phyloP scores from a whole-genome alignment of 2,113 vertebrate genomes.

The Aramus guarauna region DNA sequence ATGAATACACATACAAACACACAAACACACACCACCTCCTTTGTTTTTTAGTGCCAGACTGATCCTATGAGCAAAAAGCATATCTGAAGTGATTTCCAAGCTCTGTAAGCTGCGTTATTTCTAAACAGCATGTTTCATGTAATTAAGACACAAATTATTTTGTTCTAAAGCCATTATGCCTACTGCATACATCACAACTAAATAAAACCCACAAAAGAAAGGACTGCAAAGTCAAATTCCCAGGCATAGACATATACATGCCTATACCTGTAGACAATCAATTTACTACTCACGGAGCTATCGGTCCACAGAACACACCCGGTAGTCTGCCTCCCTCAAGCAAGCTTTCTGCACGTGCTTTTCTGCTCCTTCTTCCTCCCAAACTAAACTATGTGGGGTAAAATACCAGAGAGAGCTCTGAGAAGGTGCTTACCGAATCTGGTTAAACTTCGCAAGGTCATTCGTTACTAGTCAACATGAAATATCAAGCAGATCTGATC shows the following conservation, averaged over 20 bases:
- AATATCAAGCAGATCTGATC: not conserved
- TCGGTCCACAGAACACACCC: not conserved
- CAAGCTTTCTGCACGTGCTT: not conserved
- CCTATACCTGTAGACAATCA: not conserved
- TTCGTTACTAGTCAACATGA: not conserved
- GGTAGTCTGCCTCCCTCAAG: not conserved
- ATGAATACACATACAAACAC: not conserved
- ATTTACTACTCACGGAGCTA: not conserved
- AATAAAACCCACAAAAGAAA: not conserved
- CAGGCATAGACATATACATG: not conserved
- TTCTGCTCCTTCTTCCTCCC: not conserved
- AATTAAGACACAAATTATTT: not conserved
- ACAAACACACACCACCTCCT: not conserved
- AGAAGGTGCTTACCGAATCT: not conserved
- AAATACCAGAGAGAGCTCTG: not conserved
- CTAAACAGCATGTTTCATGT: not conserved
- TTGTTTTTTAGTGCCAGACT: not conserved
- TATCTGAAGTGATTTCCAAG: not conserved
- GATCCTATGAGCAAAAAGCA: not conserved
- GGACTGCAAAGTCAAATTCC: not conserved
- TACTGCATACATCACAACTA: not conserved
- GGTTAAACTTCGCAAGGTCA: not conserved
- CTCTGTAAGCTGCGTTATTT: not conserved
- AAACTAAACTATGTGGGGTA: not conserved
- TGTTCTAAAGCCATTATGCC: not conserved